Evolutionary conservation across 2,113 vertebrate genomes (phyloP), one percentile per base, ranked within the genome.

Genomic region (Fukomys damarensis): DNA sequence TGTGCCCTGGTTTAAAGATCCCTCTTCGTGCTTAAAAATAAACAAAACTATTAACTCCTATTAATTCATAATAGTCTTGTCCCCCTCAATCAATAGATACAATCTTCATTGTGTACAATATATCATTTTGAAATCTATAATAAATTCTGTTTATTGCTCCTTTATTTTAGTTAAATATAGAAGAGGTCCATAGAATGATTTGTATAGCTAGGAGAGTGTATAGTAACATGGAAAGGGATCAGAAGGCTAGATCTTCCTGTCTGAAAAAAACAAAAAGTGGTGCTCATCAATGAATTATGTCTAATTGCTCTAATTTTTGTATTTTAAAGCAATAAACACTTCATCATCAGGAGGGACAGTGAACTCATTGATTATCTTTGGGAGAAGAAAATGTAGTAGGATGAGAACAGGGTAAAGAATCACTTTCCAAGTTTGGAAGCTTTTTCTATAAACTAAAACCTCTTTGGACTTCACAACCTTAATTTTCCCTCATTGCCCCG

Each of bases 1-100:
- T 79, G 35, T 38, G 11, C 13, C 52, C 5, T 89, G 49, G 32
- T 96, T 97, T 93, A 85, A 94, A 94, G 72, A 91, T 86, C 54
- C 5, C 8, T 46, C 63, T 91, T 83, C n/a, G 84, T 91, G 49
- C 35, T 94, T 84, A 95, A 88, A 97, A 86, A 89, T 17, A 95
- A 93, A 89, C 17, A 93, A 94, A 93, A 46, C 54, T 88, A n/a
- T 3, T 91, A 86, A 61, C 52, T 94, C 17, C 59, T 80, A 70
- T 89, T 38, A 68, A 95, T 90, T 76, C 38, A 80, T 94, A 65
- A 49, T 63, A 6, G 24, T 65, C 38, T 76, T 68, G 58, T 72
- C n/a, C n/a, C n/a, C n/a, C n/a, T 76, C 12, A 70, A 22, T 70
- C 86, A 43, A 19, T 2, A 80, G 41, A 9, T 84, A 28, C n/a